A percentile compares a stretch with the other conserved stretches of the same genome.
These are phyloP conservation scores for Parapsyche elsis DNA, from an alignment of 1,140 invertebrate genomes.

Conservation along the genomic window DNA sequence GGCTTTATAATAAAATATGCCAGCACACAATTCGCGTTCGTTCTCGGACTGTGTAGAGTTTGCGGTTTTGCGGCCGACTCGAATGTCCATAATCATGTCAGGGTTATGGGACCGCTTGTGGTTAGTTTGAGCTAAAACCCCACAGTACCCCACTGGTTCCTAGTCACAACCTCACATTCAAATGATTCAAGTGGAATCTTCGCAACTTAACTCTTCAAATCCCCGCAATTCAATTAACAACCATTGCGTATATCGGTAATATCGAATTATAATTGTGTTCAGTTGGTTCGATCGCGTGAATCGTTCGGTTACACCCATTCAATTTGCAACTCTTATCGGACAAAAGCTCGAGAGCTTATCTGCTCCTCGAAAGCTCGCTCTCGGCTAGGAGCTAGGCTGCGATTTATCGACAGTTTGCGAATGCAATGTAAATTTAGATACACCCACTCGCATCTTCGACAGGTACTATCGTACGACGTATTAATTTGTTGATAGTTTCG, in stretches of 20 bases:
- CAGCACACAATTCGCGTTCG: not conserved
- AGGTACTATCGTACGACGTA: no score
- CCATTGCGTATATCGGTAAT: no score
- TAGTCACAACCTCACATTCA: not conserved
- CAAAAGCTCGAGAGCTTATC: no score
- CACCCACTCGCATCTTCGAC: no score
- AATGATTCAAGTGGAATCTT: not conserved
- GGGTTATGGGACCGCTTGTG: constrained; percentile 17
- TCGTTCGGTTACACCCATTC: not conserved
- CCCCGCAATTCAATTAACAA: not conserved
- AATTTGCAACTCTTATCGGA: no score
- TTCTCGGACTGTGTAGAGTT: no score
- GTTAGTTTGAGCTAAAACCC: not conserved
- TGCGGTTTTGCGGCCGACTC: no score
- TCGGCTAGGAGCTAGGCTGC: no score
- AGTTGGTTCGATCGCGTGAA: not conserved
- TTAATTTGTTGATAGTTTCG: no score
- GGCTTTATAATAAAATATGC: not conserved
- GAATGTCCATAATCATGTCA: constrained; percentile 3
- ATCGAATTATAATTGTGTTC: not conserved
- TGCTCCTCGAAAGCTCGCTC: no score
- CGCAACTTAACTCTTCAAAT: not conserved
- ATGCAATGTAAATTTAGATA: no score
- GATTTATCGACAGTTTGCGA: no score
- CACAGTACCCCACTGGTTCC: not conserved